Base-by-base conservation (phyloP, 2,113 vertebrate species). In the Baryphthengus martii region DNA sequence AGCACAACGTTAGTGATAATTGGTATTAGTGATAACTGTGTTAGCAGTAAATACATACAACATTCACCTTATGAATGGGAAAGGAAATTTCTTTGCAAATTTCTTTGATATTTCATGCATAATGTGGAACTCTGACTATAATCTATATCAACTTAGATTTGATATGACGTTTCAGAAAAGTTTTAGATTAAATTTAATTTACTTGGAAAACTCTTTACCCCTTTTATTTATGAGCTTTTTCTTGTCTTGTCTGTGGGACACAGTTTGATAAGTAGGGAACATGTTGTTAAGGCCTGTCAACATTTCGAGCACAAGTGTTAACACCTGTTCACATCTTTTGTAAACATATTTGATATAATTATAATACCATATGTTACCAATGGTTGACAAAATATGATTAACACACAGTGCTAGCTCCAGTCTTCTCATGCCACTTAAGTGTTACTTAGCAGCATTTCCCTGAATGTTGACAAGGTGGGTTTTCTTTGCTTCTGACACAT, bases 261-360 rank as follows among this genome's bases (percentile, higher is more conserved):
- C 1, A 55, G 11, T 95, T 96, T 93, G 61, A 70, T 80, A 86
- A 67, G 37, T 73, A 81, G 12, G 33, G 17, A 63, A 79, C 39
- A 73, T 93, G 63, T 94, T 72, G 72, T 88, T 72, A 79, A 93
- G 44, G 21, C 26, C 55, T 91, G 86, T 84, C 71, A 91, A 42
- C 59, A 76, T 89, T 96, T 94, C 55, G 68, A 96, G 93, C 65
- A 63, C 44, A 91, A 93, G 12, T 2, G 0, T 85, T 82, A 90
- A 31, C 87, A 93, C 77, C 82, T 97, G 59, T 77, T 96, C 42
- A 49, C 3, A 31, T 91, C 40, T 84, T 96, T 89, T 82, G 90
- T 70, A 94, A 97, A 90, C 17, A 59, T 71, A 39, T 90, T 96
- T 91, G 75, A 63, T 88, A 61, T 88, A 95, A 87, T 95, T 96